phyloP scores from a whole-genome alignment of 2,888 invertebrate species.

The Latrodectus hesperus region DNA sequence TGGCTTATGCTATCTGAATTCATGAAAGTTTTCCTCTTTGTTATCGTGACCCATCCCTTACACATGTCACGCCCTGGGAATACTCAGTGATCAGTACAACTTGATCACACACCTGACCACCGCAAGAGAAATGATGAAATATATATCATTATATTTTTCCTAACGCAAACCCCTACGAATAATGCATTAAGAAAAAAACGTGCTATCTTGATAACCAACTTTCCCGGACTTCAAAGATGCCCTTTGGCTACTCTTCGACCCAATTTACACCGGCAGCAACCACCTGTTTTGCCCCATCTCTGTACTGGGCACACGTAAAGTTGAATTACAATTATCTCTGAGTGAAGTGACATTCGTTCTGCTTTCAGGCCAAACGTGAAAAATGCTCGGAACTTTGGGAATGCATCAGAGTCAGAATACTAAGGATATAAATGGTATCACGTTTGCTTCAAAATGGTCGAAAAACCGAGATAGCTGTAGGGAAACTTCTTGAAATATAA shows the following conservation, averaged over 20 bases:
- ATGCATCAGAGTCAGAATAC: no score
- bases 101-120: no score
- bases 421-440: no score
- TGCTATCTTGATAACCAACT: conserved; percentile 21
- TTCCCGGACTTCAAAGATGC: conserved; percentile 40
- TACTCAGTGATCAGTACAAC: background rate
- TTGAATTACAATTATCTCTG: conserved; percentile 1
- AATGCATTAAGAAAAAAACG: background rate
- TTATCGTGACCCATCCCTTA: background rate
- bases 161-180: conserved; percentile 19
- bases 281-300: conserved; percentile 26
- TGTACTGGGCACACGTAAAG: background rate
- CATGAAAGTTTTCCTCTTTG: background rate
- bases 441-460: no score
- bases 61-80: conserved; percentile 9
- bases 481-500: no score
- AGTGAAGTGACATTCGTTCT: no score
- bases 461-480: no score
- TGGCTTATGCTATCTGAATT: no score
- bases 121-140: conserved; percentile 14
- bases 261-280: conserved; percentile 16
- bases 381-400: no score
- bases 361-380: no score
- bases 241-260: conserved; percentile 40
- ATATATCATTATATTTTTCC: conserved; percentile 30